Conservation (phyloP, 2,888 invertebrate genomes). For the Drosophila meridiana region DNA sequence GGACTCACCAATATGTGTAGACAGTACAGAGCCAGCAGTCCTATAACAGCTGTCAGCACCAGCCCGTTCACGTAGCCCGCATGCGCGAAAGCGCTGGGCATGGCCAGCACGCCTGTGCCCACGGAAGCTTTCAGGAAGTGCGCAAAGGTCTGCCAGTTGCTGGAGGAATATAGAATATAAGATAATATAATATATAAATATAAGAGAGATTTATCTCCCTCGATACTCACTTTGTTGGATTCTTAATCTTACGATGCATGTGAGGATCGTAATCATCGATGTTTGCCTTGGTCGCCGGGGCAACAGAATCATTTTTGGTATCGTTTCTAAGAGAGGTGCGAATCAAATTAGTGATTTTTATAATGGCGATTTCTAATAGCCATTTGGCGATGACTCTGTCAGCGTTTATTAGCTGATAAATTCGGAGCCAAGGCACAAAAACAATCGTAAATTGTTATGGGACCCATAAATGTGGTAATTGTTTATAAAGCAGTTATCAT, state of each 20-base stretch:
- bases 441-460: constrained; percentile 47
- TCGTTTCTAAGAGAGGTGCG: constrained; percentile 41
- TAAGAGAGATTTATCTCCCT: background rate
- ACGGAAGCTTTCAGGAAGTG: constrained; percentile 97
- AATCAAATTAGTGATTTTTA: constrained; percentile 34
- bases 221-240: constrained; percentile 89
- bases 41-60: constrained; percentile 92
- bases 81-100: constrained; percentile 94
- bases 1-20: constrained; percentile 93
- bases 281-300: constrained; percentile 26
- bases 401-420: constrained; percentile 42
- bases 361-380: constrained; percentile 25
- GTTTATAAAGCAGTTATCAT: background rate
- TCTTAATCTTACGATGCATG: constrained; percentile 90
- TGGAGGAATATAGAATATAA: constrained; percentile 85
- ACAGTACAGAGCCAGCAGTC: constrained; percentile 96
- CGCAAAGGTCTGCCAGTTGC: constrained; percentile 95
- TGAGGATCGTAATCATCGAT: constrained; percentile 90
- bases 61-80: constrained; percentile 96
- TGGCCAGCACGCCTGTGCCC: constrained; percentile 98
- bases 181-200: background rate
- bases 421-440: constrained; percentile 30
- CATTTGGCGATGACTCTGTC: constrained; percentile 29
- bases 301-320: constrained; percentile 46
- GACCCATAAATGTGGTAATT: constrained; percentile 9